These are phyloP conservation scores for Xanthia icteritia DNA, from an alignment of 2,888 invertebrate genomes.

Conservation along the genomic window DNA sequence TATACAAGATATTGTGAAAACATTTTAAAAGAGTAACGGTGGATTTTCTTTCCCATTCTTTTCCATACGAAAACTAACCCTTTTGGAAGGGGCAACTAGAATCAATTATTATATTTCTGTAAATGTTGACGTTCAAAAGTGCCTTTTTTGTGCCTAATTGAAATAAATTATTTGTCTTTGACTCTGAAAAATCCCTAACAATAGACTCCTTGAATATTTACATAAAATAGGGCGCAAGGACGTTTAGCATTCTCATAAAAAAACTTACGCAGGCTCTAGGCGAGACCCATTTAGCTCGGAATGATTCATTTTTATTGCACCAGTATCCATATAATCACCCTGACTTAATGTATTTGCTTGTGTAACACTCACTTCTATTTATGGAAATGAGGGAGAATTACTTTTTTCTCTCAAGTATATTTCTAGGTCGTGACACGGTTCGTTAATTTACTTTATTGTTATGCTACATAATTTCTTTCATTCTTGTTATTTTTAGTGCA, in stretches of 20 bases:
- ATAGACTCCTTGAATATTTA: slow-evolving; percentile 1
- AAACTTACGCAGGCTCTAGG: slow-evolving; percentile 18
- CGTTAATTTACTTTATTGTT: slow-evolving; percentile 52
- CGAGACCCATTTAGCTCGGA: slow-evolving; percentile 33
- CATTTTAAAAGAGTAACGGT: too few species aligned
- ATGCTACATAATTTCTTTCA: slow-evolving; percentile 42
- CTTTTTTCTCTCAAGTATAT: slow-evolving; percentile 35
- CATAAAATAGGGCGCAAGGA: slow-evolving; percentile 4
- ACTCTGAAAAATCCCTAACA: neutral
- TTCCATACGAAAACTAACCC: too few species aligned
- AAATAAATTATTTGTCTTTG: too few species aligned
- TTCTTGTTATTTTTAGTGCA: slow-evolving; percentile 15
- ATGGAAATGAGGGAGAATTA: slow-evolving; percentile 48
- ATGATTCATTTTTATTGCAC: slow-evolving; percentile 54
- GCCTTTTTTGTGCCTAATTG: too few species aligned
- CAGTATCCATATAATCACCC: slow-evolving; percentile 38
- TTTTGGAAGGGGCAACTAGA: too few species aligned
- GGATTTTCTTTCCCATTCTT: too few species aligned
- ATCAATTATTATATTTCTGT: too few species aligned
- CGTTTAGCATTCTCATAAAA: slow-evolving; percentile 34
- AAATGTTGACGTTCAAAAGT: too few species aligned
- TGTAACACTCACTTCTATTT: slow-evolving; percentile 50
- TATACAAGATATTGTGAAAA: too few species aligned
- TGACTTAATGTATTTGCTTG: slow-evolving; percentile 52
- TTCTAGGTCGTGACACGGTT: slow-evolving; percentile 47